phyloP scores from a whole-genome alignment of 2,797 vertebrate genomes.

The Danio albolineatus region DNA sequence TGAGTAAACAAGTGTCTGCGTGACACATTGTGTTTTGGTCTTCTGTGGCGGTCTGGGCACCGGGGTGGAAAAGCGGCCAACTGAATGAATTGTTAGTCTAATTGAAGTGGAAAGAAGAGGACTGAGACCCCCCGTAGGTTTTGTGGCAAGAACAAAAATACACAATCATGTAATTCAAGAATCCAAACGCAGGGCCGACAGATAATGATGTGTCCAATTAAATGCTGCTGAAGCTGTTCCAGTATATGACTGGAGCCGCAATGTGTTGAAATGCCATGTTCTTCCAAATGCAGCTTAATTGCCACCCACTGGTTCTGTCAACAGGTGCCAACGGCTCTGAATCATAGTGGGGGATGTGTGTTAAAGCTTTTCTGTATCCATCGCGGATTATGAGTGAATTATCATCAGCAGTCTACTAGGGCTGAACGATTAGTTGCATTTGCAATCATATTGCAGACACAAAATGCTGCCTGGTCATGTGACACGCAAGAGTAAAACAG shows the following conservation, averaged over 20 bases:
- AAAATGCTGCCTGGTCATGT: too few relatives aligned
- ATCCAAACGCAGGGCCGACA: conserved; percentile 24
- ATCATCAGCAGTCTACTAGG: neutral
- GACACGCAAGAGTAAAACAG: too few relatives aligned
- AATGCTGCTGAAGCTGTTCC: conserved; percentile 23
- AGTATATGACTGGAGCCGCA: conserved; percentile 22
- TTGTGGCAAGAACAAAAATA: neutral
- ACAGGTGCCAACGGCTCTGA: conserved; percentile 44
- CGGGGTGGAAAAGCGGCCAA: neutral
- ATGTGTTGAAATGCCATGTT: conserved; percentile 44
- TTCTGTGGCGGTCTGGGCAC: neutral
- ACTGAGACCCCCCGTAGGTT: conserved; percentile 5
- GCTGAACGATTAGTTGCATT: too few relatives aligned
- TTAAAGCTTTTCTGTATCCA: conserved; percentile 41
- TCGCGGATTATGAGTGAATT: conserved; percentile 15
- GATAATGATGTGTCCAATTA: conserved; percentile 54
- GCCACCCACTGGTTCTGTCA: conserved; percentile 48
- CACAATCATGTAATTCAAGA: conserved; percentile 31
- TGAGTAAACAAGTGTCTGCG: neutral
- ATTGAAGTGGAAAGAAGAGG: conserved; percentile 36
- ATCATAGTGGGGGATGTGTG: conserved; percentile 29
- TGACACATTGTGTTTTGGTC: conserved; percentile 1
- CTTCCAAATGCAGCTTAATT: conserved; percentile 44
- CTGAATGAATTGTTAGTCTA: conserved; percentile 33
- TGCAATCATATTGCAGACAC: too few relatives aligned